phyloP scores from a whole-genome alignment of 1,140 invertebrate genomes.

The Cydia strobilella region DNA sequence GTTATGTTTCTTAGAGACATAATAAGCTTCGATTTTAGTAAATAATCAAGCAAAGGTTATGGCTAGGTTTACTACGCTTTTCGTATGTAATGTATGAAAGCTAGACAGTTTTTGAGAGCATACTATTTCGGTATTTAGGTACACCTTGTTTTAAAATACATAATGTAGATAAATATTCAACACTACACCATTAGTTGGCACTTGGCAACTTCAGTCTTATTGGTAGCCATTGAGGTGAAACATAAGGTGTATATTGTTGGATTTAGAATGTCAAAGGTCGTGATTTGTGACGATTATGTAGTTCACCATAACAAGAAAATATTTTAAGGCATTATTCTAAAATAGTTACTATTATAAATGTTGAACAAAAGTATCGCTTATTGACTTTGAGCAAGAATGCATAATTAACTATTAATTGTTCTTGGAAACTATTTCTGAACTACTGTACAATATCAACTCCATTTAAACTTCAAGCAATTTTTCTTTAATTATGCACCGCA shows the following conservation, averaged over 20 bases:
- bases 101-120: too few relatives aligned
- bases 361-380: background rate
- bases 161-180: background rate
- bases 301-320: too few relatives aligned
- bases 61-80: background rate
- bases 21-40: background rate
- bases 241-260: too few relatives aligned
- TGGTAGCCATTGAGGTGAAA: too few relatives aligned
- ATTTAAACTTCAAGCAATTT: constrained; percentile 7
- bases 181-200: background rate
- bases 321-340: background rate
- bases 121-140: too few relatives aligned
- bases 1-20: constrained; percentile 4
- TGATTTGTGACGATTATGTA: too few relatives aligned
- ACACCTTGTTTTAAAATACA: background rate
- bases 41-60: background rate
- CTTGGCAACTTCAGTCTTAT: too few relatives aligned
- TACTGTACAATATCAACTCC: background rate
- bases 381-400: background rate
- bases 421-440: background rate
- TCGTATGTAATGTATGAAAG: too few relatives aligned
- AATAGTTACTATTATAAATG: too few relatives aligned
- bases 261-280: too few relatives aligned
- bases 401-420: background rate
- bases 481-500: constrained; percentile 14